phyloP scores from a whole-genome alignment of 1,140 invertebrate species.

The Xylocopa sonorina region DNA sequence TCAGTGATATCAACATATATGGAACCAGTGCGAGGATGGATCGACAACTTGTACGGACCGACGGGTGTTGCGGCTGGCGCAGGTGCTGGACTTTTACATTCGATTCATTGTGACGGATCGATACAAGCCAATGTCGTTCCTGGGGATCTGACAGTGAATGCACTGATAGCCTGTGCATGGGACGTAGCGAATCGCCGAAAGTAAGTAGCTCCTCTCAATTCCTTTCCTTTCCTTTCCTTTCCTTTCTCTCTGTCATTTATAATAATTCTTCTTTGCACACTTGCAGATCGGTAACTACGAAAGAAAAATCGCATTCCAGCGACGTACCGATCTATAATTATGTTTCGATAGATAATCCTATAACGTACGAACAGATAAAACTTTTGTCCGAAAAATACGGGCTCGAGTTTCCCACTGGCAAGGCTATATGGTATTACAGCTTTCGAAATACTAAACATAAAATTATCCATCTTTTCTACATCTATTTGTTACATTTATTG shows the following conservation, averaged over 20 bases:
- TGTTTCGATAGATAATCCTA: constrained; percentile 78
- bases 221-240: too few species aligned
- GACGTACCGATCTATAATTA: constrained; percentile 81
- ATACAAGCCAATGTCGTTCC: constrained; percentile 91
- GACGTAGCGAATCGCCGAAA: constrained; percentile 82
- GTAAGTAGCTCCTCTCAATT: constrained; percentile 31
- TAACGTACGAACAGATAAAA: constrained; percentile 79
- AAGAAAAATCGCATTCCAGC: neutral
- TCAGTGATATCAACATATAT: constrained; percentile 82
- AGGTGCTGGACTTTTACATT: constrained; percentile 89
- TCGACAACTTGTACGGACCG: constrained; percentile 96
- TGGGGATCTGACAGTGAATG: constrained; percentile 91
- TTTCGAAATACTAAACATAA: constrained; percentile 82
- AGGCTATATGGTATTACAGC: constrained; percentile 83
- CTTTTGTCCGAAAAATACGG: constrained; percentile 77
- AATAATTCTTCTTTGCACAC: neutral
- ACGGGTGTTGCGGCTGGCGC: constrained; percentile 89
- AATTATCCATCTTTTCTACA: constrained; percentile 80
- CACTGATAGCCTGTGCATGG: constrained; percentile 90
- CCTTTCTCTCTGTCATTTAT: neutral
- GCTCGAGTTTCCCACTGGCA: constrained; percentile 73
- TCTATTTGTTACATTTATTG: constrained; percentile 84
- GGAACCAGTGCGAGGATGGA: constrained; percentile 86
- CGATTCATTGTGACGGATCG: constrained; percentile 84
- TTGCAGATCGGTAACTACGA: neutral